phyloP scores from a whole-genome alignment of 1,140 invertebrate genomes.

The Danaus plexippus region DNA sequence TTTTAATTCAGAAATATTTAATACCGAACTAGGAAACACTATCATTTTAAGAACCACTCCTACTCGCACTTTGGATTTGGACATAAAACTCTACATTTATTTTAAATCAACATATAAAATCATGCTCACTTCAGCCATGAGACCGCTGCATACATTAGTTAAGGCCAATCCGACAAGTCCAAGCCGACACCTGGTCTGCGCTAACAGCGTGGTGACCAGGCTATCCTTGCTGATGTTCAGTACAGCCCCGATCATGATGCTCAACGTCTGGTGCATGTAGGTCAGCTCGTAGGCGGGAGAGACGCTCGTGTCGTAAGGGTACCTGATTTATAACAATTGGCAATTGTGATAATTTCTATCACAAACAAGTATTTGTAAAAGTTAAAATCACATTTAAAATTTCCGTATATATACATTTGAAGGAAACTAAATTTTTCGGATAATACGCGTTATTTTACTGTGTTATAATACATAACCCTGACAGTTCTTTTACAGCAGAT shows the following conservation, averaged over 20 bases:
- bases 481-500: no score
- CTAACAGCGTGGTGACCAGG: conserved; percentile 60
- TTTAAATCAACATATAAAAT: not conserved
- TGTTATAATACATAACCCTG: no score
- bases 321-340: conserved; percentile 39
- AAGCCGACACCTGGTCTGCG: conserved; percentile 67
- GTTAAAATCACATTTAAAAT: not conserved
- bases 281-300: conserved; percentile 69
- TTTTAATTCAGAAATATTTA: not conserved
- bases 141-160: conserved; percentile 24
- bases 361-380: no score
- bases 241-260: conserved; percentile 49
- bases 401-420: no score
- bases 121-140: conserved; percentile 4
- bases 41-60: no score
- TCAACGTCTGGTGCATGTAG: conserved; percentile 58
- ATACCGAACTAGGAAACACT: no score
- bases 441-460: no score
- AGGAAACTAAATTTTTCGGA: no score
- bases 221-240: conserved; percentile 69
- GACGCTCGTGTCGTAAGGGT: conserved; percentile 64
- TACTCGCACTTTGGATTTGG: no score
- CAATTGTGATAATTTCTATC: no score
- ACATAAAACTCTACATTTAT: no score
- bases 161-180: conserved; percentile 34